Evolutionary conservation across 2,888 invertebrate species (phyloP), one percentile per base, ranked within the genome.

Genomic region (Rhopalosiphum nymphaeae): DNA sequence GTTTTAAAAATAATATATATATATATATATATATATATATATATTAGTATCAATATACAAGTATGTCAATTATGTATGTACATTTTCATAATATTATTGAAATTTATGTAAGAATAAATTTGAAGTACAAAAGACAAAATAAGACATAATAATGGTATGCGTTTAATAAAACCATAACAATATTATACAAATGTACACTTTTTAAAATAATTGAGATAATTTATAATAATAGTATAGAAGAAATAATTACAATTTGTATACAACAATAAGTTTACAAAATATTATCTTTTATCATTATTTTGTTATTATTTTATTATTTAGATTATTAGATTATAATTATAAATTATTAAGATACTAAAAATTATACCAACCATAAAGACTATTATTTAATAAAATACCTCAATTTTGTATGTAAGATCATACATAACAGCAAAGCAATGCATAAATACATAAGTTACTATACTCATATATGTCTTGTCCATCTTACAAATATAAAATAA

Each of bases 1-100:
- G 26, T 78, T 78, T 67, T 36, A 36, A n/a, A 90, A 90, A 90
- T 67, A n/a, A 90, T 89, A 29, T 29, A 10, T 61, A 44, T 9
- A 61, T 61, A n/a, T 90, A 44, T 9, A 61, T 61, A n/a, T 90
- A n/a, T n/a, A 90, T 89, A 29, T 29, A 10, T 61, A 44, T 9
- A 61, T 61, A n/a, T 90, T 61, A 46, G n/a, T 46, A 57, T 56
- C 26, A 36, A 78, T 78, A 36, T 7, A 78, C n/a, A 78, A 21
- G 7, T 36, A 78, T 16, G 36, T 78, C 16, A 78, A 78, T 78
- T 36, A 78, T 78, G 44, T 56, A 89, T 29, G 26, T 44, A 89
- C 29, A 89, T 89, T 56, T 89, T n/a, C 56, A 89, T 36, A 42
- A 7, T 89, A 89, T 89, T 42, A 89, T 56, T 21, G 53, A 13